phyloP scores from a whole-genome alignment of 1,140 invertebrate species.

The Melanaphis sacchari region DNA sequence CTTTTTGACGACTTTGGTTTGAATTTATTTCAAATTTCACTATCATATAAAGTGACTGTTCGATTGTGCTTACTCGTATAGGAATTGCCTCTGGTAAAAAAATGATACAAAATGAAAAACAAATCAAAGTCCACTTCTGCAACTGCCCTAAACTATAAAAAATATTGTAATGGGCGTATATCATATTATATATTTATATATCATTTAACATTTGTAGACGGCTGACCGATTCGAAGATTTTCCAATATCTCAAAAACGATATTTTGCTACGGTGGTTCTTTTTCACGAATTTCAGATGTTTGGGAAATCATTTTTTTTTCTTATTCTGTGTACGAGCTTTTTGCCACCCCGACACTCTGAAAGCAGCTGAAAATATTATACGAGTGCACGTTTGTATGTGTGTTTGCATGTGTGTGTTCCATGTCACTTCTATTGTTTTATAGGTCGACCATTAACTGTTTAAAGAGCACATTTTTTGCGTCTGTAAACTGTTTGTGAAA shows the following conservation, averaged over 20 bases:
- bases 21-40: too few relatives aligned
- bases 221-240: neutral
- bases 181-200: too few relatives aligned
- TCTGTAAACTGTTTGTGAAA: conserved; percentile 3
- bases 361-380: conserved; percentile 14
- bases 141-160: too few relatives aligned
- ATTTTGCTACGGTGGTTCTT: neutral
- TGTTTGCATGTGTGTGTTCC: neutral
- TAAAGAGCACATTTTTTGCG: neutral
- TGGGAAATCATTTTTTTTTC: neutral
- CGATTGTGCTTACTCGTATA: too few relatives aligned
- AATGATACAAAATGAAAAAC: too few relatives aligned
- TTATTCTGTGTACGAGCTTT: neutral
- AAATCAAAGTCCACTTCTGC: too few relatives aligned
- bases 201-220: neutral
- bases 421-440: conserved; percentile 23
- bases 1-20: too few relatives aligned
- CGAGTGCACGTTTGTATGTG: neutral
- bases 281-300: neutral
- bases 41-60: too few relatives aligned
- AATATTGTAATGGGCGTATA: too few relatives aligned
- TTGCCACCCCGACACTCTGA: neutral
- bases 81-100: too few relatives aligned
- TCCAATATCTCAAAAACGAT: neutral
- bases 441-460: neutral